Conservation (phyloP, 2,888 invertebrate genomes). For the Harpagoxenus sublaevis region DNA sequence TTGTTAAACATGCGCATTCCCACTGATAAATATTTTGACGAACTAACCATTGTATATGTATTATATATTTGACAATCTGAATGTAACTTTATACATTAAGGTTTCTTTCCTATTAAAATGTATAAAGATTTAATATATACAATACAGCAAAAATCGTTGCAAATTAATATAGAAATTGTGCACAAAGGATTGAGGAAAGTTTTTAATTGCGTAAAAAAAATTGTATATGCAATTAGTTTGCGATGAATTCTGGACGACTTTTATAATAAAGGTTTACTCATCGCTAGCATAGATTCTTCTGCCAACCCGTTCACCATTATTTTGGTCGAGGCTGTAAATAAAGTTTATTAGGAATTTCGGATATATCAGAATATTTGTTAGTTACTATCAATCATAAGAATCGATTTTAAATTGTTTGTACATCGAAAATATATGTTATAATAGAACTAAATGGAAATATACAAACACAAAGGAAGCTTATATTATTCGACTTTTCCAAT, state of each 20-base stretch:
- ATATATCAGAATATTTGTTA: background rate
- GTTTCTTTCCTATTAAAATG: background rate
- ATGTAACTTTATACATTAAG: background rate
- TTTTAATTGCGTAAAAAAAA: background rate
- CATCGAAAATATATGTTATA: background rate
- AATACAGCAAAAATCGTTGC: background rate
- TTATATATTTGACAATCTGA: background rate
- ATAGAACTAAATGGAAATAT: background rate
- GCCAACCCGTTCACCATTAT: background rate
- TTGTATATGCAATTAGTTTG: background rate
- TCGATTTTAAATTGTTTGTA: background rate
- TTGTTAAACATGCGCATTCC: constrained; percentile 34
- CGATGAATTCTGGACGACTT: background rate
- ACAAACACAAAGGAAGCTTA: background rate
- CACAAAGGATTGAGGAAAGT: background rate
- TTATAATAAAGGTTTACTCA: constrained; percentile 5
- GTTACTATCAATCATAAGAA: background rate
- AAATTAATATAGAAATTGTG: background rate
- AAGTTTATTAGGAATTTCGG: background rate
- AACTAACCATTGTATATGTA: background rate
- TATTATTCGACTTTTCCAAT: constrained; percentile 20
- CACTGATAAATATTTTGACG: constrained; percentile 34
- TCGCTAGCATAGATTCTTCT: background rate
- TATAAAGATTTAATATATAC: background rate
- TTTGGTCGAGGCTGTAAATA: background rate